Percentiles rank a stretch among this genome's conserved stretches.
phyloP scores from a whole-genome alignment of 2,888 invertebrate genomes.

The Palloptera scutellata region DNA sequence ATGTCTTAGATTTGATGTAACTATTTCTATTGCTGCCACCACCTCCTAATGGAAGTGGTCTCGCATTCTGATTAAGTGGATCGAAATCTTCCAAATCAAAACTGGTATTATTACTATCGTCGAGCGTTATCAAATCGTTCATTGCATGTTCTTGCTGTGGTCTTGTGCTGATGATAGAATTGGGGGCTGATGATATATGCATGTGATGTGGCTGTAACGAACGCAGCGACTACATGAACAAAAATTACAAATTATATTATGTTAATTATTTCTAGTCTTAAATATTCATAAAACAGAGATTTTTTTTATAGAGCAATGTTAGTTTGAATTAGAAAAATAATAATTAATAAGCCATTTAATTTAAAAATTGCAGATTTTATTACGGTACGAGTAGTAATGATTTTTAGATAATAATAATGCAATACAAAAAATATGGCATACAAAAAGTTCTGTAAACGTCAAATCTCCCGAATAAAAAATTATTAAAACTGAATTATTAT shows the following conservation, averaged over 20 bases:
- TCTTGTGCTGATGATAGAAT: slow-evolving; percentile 34
- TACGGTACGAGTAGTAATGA: no score
- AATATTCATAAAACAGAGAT: no score
- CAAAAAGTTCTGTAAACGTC: no score
- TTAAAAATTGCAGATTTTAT: no score
- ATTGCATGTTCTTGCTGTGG: slow-evolving; percentile 60
- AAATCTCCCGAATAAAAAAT: no score
- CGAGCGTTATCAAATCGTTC: slow-evolving; percentile 73
- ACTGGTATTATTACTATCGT: slow-evolving; percentile 71
- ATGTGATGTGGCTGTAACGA: slow-evolving; percentile 47
- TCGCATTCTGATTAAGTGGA: slow-evolving; percentile 68
- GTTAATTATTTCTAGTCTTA: not conserved
- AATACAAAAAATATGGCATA: no score
- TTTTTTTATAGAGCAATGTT: no score
- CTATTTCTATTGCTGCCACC: slow-evolving; percentile 26
- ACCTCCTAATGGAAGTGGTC: slow-evolving; percentile 57
- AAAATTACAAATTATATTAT: slow-evolving; percentile 6
- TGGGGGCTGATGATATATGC: slow-evolving; percentile 28
- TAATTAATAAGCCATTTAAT: no score
- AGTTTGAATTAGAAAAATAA: no score
- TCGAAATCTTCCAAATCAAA: slow-evolving; percentile 74
- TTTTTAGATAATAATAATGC: no score
- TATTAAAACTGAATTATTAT: no score
- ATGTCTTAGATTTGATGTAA: slow-evolving; percentile 50
- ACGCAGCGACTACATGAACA: slow-evolving; percentile 46